Percentiles rank a stretch among this genome's conserved stretches.
Evolutionary conservation across 2,797 vertebrate genomes (phyloP).

Genomic region (Notolabrus celidotus): DNA sequence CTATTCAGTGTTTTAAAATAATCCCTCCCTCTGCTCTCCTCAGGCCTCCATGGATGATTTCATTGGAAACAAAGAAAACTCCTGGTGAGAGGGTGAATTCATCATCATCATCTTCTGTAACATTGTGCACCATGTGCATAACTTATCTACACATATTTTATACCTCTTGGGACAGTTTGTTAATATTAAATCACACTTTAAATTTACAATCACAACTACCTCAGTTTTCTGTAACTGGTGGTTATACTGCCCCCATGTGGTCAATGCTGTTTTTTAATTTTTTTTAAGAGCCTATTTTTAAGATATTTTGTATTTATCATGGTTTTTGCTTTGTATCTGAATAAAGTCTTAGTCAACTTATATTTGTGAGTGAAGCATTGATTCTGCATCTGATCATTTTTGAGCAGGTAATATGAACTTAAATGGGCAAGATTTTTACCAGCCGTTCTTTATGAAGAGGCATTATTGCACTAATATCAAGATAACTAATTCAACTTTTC

Average conservation of each 20-base stretch:
- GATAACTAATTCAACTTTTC: no score
- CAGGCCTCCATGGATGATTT: conserved; percentile 85
- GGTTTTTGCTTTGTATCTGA: conserved; percentile 17
- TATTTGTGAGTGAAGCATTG: background rate
- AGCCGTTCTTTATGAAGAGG: no score
- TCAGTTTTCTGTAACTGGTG: background rate
- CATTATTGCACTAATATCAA: no score
- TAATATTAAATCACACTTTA: background rate
- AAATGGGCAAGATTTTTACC: no score
- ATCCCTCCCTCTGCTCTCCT: conserved; percentile 4
- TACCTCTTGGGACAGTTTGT: background rate
- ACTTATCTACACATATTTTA: background rate
- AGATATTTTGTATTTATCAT: conserved; percentile 31
- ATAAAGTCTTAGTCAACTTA: conserved; percentile 53
- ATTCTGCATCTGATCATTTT: background rate
- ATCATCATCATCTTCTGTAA: background rate
- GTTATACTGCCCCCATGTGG: conserved; percentile 64
- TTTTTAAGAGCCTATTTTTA: conserved; percentile 29
- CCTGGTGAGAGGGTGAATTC: conserved; percentile 41
- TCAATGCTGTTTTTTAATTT: conserved; percentile 9
- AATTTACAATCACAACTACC: background rate
- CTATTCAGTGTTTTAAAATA: background rate
- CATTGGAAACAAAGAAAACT: conserved; percentile 78
- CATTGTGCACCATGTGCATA: conserved; percentile 71
- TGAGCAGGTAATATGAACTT: background rate